Evolutionary conservation across 2,888 invertebrate species (phyloP), one percentile per base, ranked within the genome.

Genomic region (Apamea epomidion): DNA sequence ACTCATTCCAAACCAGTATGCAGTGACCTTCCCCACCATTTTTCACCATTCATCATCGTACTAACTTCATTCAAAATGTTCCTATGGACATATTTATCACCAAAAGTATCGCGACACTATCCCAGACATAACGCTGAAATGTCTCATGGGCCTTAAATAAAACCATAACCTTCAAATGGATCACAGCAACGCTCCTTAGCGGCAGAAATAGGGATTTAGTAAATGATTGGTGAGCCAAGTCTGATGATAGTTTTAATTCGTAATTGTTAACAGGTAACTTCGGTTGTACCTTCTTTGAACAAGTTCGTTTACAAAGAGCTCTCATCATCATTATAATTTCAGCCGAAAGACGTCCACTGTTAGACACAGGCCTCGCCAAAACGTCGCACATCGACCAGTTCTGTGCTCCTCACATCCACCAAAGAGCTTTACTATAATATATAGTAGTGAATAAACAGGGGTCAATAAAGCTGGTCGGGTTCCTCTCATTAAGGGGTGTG

Each of bases 401-500:
- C 18, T 45, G 21, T 29, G 29, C 2, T 45, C 7, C 29, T 29
- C 69, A 14, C 21, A 48, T 21, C 12, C 21, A 69, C 7, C 48
- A 29, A 29, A 48, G 21, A 29, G 14, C 7, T 48, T 3, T 6
- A 69, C 29, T 21, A 42, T 37, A 37, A 37, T 37, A 37, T 7
- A 7, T 42, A 5, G 6, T 54, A 54, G 16, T 71, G 16, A 54
- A 29, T 64, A 69, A 62, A 58, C 77, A 69, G 85, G 85, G 94
- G 90, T 93, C 94, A 90, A 86, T 73, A 78, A 89, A 90, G 90
- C 90, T 93, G 92, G 95, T 80, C 77, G 80, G 74, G 54, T 82
- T 58, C 86, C 88, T 90, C 85, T 91, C 92, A 89, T 90, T 88
- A 91, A 92, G 92, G 94, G 95, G 93, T 92, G 93, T 88, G 80